A percentile compares a stretch with the other conserved stretches of the same genome.
phyloP scores from a whole-genome alignment of 2,888 invertebrate genomes.

The Xanthia icteritia region DNA sequence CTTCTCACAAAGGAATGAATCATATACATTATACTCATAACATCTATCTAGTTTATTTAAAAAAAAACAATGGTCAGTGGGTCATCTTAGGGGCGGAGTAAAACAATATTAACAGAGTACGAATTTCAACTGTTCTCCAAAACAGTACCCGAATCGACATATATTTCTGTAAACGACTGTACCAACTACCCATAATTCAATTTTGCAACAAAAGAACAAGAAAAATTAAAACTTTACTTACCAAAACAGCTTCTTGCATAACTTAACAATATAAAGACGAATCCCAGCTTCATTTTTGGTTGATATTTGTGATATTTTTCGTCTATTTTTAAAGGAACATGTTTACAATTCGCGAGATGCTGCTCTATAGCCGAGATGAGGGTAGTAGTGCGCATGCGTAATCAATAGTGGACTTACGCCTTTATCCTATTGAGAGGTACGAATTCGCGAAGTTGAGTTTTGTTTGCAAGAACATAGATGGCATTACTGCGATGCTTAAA shows the following conservation, averaged over 20 bases:
- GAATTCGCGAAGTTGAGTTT: slow-evolving; percentile 55
- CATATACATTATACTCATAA: background rate
- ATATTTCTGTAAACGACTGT: background rate
- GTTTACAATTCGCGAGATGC: slow-evolving; percentile 71
- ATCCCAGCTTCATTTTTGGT: slow-evolving; percentile 77
- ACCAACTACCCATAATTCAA: background rate
- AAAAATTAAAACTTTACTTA: slow-evolving; percentile 70
- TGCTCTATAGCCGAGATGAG: slow-evolving; percentile 64
- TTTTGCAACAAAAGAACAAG: background rate
- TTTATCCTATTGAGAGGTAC: slow-evolving; percentile 20
- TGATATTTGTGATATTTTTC: slow-evolving; percentile 60
- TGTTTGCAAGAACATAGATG: slow-evolving; percentile 58
- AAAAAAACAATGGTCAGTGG: too few relatives aligned
- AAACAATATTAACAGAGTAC: too few relatives aligned
- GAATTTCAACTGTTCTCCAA: slow-evolving; percentile 2
- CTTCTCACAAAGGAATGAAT: background rate
- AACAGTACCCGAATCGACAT: background rate
- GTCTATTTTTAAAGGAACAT: slow-evolving; percentile 68
- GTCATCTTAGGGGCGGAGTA: too few relatives aligned
- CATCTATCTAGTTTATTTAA: background rate
- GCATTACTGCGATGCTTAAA: slow-evolving; percentile 34
- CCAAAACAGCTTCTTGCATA: slow-evolving; percentile 75
- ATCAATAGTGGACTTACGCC: slow-evolving; percentile 79
- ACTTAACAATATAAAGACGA: slow-evolving; percentile 75
- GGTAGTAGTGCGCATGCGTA: slow-evolving; percentile 80